Evolutionary conservation across 2,797 vertebrate species (phyloP), one percentile per base, ranked within the genome.

Genomic region (Arnoldichthys spilopterus): DNA sequence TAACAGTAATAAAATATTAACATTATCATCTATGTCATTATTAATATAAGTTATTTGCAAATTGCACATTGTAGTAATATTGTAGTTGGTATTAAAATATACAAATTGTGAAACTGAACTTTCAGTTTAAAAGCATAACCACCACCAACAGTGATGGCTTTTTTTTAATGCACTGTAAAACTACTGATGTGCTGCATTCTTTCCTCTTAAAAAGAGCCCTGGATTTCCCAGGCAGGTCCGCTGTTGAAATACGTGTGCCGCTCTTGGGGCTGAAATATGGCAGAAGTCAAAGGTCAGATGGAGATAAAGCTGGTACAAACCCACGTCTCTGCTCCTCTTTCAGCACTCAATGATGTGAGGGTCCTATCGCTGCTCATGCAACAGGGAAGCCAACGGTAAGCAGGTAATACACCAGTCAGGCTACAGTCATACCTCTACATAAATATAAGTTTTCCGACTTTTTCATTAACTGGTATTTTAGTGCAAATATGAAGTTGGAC

Each of bases 241-340:
- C 63, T 89, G 83, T 45, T 89, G 84, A 91, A 86, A 78, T 86
- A 83, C 68, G 69, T 86, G 78, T 82, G 76, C 56, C 82, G 74
- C 84, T 90, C 91, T 85, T 87, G 89, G 84, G 77, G 86, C 83
- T 86, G 87, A 92, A 92, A 90, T 91, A 89, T 93, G 93, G 92
- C 92, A 90, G 84, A 83, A 86, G 87, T 86, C 93, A 91, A 86
- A 85, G 86, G 87, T 86, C 68, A 94, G 94, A 95, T 94, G 83
- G 26, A 94, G 95, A 96, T 96, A 95, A 94, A 92, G 74, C 84
- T 83, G 84, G 88, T 85, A 95, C 92, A 95, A 94, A 91, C 89
- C 68, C 77, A 62, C 87, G 87, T 92, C 93, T 93, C 93, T 91
- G 93, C 92, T 94, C 81, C 82, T 92, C 91, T 92, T 91, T 93